Base-by-base conservation (phyloP, 2,113 vertebrate genomes). In the Brachirus orientalis region DNA sequence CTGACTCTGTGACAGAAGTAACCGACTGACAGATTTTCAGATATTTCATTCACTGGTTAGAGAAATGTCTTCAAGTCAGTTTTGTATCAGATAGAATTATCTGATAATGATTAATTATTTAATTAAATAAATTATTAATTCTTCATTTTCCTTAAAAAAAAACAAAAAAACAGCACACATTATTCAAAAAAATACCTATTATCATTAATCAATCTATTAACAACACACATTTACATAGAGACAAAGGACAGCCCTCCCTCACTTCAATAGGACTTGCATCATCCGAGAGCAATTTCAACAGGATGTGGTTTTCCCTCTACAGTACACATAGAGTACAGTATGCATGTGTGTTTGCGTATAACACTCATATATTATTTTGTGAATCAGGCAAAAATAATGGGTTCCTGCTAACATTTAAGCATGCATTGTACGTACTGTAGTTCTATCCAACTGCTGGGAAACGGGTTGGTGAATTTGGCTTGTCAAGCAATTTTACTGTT, bases 251-350 rank as follows among this genome's bases (percentile, higher is more conserved):
- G 5, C 36, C 1, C 8, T 8, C 36, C 1, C 8, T 8, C 51
- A 40, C 54, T 73, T 58, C 38, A 70, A 35, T 46, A 64, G 73
- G 43, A 60, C 10, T 8, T 46, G 17, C 48, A 55, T 76, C 74
- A 67, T 75, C 65, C 67, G 58, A 45, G 44, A 73, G 17, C n/a
- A 19, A n/a, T 10, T 75, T 68, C 36, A 71, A 80, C 83, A 85
- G 89, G 88, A 92, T 82, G 87, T 86, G 84, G 68, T 55, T 60
- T 68, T 63, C 43, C 38, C 69, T 68, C 53, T 66, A 54, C 33
- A 37, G 16, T 18, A 13, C 47, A 36, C 52, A 28, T 16, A 73
- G 20, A n/a, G n/a, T n/a, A 44, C 10, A 13, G 41, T 28, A 54
- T 18, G 28, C 28, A 47, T 40, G 58, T 63, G 12, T 36, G 16